Conservation (phyloP, 2,797 vertebrate genomes). For the Rhinophrynus dorsalis region DNA sequence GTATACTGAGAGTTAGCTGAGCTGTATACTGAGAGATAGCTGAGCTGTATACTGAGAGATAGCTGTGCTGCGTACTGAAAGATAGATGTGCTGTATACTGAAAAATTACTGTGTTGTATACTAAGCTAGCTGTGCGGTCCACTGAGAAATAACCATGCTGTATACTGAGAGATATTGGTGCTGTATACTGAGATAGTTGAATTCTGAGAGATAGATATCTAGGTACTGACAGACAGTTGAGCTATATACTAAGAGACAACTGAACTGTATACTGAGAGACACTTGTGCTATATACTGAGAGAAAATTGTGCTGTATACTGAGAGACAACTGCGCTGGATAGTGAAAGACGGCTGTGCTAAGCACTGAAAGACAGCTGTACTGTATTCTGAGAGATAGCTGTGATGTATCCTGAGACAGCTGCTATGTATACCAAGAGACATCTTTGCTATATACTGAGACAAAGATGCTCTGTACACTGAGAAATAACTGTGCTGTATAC, state of each 20-base stretch:
- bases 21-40: slow-evolving; percentile 6
- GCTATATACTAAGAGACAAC: no score
- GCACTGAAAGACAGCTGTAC: no score
- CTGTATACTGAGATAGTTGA: neutral
- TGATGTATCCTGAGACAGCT: no score
- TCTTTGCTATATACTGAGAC: neutral
- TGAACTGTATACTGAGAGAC: neutral
- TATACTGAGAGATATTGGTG: no score
- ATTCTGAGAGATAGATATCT: neutral
- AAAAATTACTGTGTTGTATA: neutral
- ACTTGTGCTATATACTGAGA: neutral
- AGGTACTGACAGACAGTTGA: neutral
- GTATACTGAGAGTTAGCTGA: neutral
- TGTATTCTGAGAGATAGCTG: neutral
- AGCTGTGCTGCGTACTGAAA: neutral
- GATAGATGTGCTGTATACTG: slow-evolving; percentile 1
- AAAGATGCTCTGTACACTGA: neutral
- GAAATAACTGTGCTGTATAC: slow-evolving; percentile 1
- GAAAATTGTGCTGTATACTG: neutral
- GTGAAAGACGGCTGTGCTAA: neutral
- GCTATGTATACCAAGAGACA: neutral
- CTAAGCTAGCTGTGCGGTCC: neutral
- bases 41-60: neutral
- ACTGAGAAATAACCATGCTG: neutral
- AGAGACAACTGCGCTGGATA: slow-evolving; percentile 5